phyloP scores from a whole-genome alignment of 2,113 vertebrate genomes.

The Leucopsar rothschildi region DNA sequence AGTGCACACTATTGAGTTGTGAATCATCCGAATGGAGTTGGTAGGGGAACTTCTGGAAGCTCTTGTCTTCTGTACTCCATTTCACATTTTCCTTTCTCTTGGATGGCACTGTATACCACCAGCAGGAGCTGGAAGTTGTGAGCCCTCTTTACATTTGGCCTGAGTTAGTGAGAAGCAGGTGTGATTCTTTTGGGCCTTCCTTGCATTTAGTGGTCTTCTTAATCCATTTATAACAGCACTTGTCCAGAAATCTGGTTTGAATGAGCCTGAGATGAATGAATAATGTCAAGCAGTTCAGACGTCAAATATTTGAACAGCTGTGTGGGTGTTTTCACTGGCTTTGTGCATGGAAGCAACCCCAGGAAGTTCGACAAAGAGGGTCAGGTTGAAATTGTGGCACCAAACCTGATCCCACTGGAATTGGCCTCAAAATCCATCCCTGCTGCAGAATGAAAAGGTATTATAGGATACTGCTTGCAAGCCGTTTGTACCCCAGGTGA shows the following conservation, averaged over 20 bases:
- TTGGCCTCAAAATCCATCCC: background rate
- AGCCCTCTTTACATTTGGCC: constrained; percentile 26
- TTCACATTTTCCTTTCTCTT: background rate
- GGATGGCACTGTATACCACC: accelerated
- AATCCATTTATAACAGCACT: constrained; percentile 75
- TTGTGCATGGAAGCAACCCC: constrained; percentile 67
- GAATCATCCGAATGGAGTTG: background rate
- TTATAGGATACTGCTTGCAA: background rate
- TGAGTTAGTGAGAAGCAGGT: constrained; percentile 69
- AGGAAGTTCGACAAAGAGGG: constrained; percentile 58
- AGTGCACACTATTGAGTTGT: background rate
- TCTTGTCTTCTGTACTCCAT: background rate
- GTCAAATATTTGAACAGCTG: constrained; percentile 86
- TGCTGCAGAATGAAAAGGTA: background rate
- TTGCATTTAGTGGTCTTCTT: constrained; percentile 60
- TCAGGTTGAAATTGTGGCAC: constrained; percentile 39
- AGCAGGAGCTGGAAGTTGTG: background rate
- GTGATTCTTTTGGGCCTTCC: constrained; percentile 41
- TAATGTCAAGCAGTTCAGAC: constrained; percentile 79
- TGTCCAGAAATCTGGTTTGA: constrained; percentile 79
- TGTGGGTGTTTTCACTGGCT: constrained; percentile 74
- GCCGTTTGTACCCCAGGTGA: accelerated
- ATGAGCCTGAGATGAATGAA: constrained; percentile 77
- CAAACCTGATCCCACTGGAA: background rate
- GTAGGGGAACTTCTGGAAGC: background rate